Evolutionary conservation across 2,113 vertebrate genomes (phyloP), one percentile per base, ranked within the genome.

Genomic region (Ploceus nigricollis): DNA sequence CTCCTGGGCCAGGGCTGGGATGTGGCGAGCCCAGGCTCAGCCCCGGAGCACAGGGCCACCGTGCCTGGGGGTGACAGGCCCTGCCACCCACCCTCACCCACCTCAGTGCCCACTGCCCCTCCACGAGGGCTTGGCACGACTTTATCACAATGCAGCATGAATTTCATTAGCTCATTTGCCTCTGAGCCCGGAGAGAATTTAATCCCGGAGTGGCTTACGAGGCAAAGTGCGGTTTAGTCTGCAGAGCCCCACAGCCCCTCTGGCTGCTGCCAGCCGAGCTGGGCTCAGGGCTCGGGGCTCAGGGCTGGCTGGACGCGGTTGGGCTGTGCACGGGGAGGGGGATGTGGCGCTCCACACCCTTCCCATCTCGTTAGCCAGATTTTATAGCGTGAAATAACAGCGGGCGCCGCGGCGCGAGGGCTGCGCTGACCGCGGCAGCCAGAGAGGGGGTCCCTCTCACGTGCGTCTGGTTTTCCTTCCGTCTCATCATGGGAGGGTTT

Each of bases 81-180:
- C 73, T 57, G 73, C 66, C 12, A n/a, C 70, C 70, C 39, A 0
- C 30, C 68, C n/a, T 60, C 22, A 3, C 57, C 94, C 92, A 9
- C 24, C 79, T 56, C 76, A 27, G 93, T 1, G 0, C 80, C 45
- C 9, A 1, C 37, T 7, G 54, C 92, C 81, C 90, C 57, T 73
- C 56, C 5, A 9, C 7, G 1, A 28, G 47, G 35, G 71, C 90
- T 76, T 6, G 2, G 66, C 76, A 14, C 0, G 12, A 2, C 69
- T 31, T 73, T 54, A 60, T 61, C 87, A 10, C 73, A 47, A 88
- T 66, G 86, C 96, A 85, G 77, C 94, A 65, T 22, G 92, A 58
- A 81, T 96, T 96, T 90, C 93, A 84, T 93, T 56, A 89, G 89
- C 90, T 96, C 82, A 0, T 97, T 97, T 96, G 93, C 95, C 89